Evolutionary conservation across 2,797 vertebrate species (phyloP), one percentile per base, ranked within the genome.

Genomic region (Lacerta agilis): DNA sequence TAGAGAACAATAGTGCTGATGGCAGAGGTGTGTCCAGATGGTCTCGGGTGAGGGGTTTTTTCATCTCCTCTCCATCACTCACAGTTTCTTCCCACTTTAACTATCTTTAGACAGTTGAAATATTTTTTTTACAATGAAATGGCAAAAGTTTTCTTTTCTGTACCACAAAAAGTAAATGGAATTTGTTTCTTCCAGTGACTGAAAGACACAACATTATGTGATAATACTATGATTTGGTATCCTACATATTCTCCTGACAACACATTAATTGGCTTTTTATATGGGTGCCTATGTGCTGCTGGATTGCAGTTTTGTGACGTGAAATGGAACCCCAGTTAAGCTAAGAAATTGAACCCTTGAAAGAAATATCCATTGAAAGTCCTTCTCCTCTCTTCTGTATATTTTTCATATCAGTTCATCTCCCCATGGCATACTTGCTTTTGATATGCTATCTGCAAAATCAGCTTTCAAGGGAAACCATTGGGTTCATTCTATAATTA

Each of bases 401-500:
- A 85, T 78, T 87, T 90, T 88, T 87, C 0, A 0, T 87, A 90
- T 89, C 91, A 89, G 38, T 0, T 0, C 73, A 92, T 93, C 92
- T 88, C 88, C 83, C 9, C 87, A 85, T 92, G 92, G 93, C 86
- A 92, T 90, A 86, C 80, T 88, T 94, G 86, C 92, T 94, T 93
- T 94, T 93, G 91, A 93, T 93, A 93, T 92, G 73, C 92, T 92
- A 83, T 94, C 90, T 94, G 92, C 92, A 93, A 79, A 91, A 93
- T 94, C 92, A 95, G 91, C 92, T 93, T 94, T 90, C 87, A 90
- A 61, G 79, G 78, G 79, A 94, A 94, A 92, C 93, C 91, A 88
- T 89, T 94, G 82, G 88, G 82, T 76, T 92, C 92, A 72, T 0
- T 0, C 61, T 90, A 61, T 93, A 95, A 94, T 95, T 95, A 95